phyloP scores from a whole-genome alignment of 2,888 invertebrate species.

The Pteria penguin region DNA sequence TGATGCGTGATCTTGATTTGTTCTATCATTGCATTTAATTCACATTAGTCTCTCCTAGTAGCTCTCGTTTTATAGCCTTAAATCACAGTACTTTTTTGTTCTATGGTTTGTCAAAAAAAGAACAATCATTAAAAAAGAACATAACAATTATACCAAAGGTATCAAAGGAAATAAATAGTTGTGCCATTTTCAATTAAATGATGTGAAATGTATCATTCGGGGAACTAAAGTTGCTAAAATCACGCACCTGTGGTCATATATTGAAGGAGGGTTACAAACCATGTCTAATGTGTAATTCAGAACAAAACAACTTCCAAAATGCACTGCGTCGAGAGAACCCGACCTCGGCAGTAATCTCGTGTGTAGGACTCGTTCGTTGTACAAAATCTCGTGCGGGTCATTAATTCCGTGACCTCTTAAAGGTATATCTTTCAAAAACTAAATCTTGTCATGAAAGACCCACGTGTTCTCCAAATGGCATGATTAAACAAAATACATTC shows the following conservation, averaged over 20 bases:
- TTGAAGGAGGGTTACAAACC: background rate
- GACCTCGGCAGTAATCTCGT: background rate
- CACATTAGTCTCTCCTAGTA: no score
- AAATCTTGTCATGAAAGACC: slow-evolving; percentile 21
- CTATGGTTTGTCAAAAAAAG: no score
- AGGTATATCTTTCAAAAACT: slow-evolving; percentile 26
- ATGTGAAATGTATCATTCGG: background rate
- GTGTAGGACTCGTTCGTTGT: slow-evolving; percentile 4
- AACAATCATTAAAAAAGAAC: no score
- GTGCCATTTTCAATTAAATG: slow-evolving; percentile 2
- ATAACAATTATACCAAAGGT: background rate
- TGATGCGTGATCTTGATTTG: no score
- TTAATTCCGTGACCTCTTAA: slow-evolving; percentile 14
- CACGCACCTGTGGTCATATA: background rate
- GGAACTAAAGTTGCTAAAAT: background rate
- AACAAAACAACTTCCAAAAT: background rate
- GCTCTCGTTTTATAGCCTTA: no score
- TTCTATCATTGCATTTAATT: no score
- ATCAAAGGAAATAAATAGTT: background rate
- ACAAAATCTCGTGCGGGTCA: slow-evolving; percentile 18
- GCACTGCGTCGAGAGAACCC: background rate
- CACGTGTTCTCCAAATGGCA: no score
- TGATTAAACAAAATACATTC: no score
- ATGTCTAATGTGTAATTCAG: slow-evolving; percentile 5
- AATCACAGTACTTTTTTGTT: no score